Evolutionary conservation across 2,888 invertebrate genomes (phyloP), one percentile per base, ranked within the genome.

Genomic region (Disparrhopalites patrizii): DNA sequence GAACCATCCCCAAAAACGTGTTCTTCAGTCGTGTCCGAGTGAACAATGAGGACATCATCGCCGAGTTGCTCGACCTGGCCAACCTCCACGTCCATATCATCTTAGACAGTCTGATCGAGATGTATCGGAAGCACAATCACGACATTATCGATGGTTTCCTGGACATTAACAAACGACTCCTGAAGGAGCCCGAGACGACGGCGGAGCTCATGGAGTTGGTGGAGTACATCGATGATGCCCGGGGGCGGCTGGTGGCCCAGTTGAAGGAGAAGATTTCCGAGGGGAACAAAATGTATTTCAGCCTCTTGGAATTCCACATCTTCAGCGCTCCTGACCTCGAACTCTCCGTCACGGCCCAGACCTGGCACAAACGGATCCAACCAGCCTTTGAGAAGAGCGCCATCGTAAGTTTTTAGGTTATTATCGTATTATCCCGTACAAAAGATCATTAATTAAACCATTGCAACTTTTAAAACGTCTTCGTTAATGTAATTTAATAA

Each of bases 311-410:
- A 76, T 85, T 90, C 78, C 89, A 89, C 5, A 84, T 86, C 61
- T 82, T 95, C 73, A 82, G 85, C 4, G 81, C 83, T 27, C 87
- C 89, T 52, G 93, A 94, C 76, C 85, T 93, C 47, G 84, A 85
- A 57, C 81, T 91, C 2, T 93, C 93, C 77, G 86, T 89, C n/a
- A 83, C 81, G 50, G 91, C 92, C 0, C 86, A 95, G 0, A 87
- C 87, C 73, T 94, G 94, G 93, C 80, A 93, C 1, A 84, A 84
- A 68, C 83, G 87, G 38, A 92, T 95, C 57, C 87, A 87, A 76
- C 87, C 89, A 0, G 85, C 93, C 65, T 88, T 94, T 76, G 90
- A 92, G 33, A 84, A 84, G 75, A 92, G 91, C 78, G 88, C 90
- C 56, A 84, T 72, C 52, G 74, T 79, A 71, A 72, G 70, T 65